Conservation (phyloP, 2,888 invertebrate species). For the Aleiodes testaceus region DNA sequence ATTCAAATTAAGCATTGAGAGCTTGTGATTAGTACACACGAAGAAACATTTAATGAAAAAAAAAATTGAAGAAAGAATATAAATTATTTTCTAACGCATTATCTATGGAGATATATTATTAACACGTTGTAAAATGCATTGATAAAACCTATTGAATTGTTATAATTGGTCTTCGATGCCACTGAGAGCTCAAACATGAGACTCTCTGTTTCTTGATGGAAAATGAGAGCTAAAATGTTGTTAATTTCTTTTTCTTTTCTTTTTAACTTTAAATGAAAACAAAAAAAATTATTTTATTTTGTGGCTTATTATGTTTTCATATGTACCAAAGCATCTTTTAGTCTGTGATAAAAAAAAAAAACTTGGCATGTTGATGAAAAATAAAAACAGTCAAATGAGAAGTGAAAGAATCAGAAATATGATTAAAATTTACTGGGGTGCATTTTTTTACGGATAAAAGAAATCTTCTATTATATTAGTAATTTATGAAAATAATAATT, state of each 20-base stretch:
- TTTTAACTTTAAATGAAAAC: slow-evolving; percentile 22
- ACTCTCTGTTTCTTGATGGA: slow-evolving; percentile 7
- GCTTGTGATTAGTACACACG: no score
- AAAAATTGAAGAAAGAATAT: slow-evolving; percentile 25
- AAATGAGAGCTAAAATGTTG: slow-evolving; percentile 28
- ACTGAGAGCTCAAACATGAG: background rate
- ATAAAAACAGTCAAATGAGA: slow-evolving; percentile 59
- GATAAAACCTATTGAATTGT: background rate
- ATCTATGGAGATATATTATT: slow-evolving; percentile 65
- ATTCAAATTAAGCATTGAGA: no score
- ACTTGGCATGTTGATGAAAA: slow-evolving; percentile 46
- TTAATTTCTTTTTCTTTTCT: background rate
- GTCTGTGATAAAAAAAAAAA: slow-evolving; percentile 68
- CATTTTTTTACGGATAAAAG: slow-evolving; percentile 37
- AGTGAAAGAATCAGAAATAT: slow-evolving; percentile 35
- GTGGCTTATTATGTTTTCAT: slow-evolving; percentile 20
- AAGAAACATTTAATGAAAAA: slow-evolving; percentile 1
- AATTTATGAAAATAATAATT: slow-evolving; percentile 15
- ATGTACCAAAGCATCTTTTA: slow-evolving; percentile 72
- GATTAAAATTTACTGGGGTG: slow-evolving; percentile 38
- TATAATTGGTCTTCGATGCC: no score
- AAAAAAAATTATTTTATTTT: slow-evolving; percentile 28
- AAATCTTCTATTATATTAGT: background rate
- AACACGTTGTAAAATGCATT: slow-evolving; percentile 58
- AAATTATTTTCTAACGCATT: slow-evolving; percentile 53